A percentile compares a stretch with the other conserved stretches of the same genome.
These are phyloP conservation scores for Cheilosia vulpina DNA, from an alignment of 2,888 invertebrate genomes.

Conservation along the genomic window DNA sequence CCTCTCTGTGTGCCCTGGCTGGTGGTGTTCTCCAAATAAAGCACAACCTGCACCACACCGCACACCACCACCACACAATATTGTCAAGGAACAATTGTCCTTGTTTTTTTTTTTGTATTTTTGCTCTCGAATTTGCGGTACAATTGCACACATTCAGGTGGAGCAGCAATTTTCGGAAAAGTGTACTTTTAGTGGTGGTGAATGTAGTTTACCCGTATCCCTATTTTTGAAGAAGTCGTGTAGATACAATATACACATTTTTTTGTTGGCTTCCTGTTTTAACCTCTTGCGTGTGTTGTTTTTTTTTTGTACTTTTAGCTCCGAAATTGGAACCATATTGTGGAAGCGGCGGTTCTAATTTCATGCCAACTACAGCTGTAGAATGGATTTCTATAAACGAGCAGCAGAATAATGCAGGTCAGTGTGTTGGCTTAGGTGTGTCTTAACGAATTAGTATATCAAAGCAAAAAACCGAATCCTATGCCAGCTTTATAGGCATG, in stretches of 20 bases:
- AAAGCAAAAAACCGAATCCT: neutral
- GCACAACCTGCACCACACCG: conserved; percentile 43
- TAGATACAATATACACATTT: conserved; percentile 6
- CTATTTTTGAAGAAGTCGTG: conserved; percentile 5
- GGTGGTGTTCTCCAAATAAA: conserved; percentile 46
- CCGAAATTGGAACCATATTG: conserved; percentile 79
- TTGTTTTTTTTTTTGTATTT: neutral
- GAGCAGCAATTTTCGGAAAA: conserved; percentile 32
- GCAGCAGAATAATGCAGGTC: conserved; percentile 79
- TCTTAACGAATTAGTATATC: neutral
- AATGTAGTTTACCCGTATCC: neutral
- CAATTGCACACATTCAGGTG: conserved; percentile 25
- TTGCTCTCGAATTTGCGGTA: conserved; percentile 8
- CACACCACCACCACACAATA: conserved; percentile 28
- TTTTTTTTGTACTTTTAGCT: conserved; percentile 46
- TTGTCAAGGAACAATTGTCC: conserved; percentile 46
- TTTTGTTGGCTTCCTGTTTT: conserved; percentile 19
- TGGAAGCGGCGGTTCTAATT: conserved; percentile 75
- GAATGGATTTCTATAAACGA: conserved; percentile 82
- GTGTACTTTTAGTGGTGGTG: conserved; percentile 10
- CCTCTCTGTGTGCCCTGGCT: neutral
- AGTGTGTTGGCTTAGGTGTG: conserved; percentile 48
- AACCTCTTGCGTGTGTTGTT: conserved; percentile 8
- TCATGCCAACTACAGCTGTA: conserved; percentile 79
- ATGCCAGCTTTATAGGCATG: neutral